phyloP scores from a whole-genome alignment of 2,888 invertebrate species.

The Lampropteryx suffumata region DNA sequence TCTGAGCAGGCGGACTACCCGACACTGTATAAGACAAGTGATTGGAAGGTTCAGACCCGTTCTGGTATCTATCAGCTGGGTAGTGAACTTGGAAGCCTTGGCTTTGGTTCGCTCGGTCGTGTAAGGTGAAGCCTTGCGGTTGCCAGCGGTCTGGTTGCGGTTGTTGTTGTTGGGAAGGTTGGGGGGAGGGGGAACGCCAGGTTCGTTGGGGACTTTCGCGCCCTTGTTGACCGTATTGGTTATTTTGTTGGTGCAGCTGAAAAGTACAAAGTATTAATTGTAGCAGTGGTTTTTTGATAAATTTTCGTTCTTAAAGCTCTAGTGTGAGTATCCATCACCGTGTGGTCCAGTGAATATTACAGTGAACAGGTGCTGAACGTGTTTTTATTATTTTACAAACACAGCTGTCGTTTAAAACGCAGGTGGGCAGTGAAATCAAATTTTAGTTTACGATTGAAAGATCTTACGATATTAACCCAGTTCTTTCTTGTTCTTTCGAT shows the following conservation, averaged over 20 bases:
- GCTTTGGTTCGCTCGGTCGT: slow-evolving; percentile 71
- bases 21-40: slow-evolving; percentile 82
- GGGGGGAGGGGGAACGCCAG: slow-evolving; percentile 71
- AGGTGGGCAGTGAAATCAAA: not conserved
- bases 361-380: slow-evolving; percentile 8
- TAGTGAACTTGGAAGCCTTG: slow-evolving; percentile 68
- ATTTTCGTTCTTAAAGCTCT: too few relatives aligned
- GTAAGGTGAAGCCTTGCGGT: slow-evolving; percentile 86
- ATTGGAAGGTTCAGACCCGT: slow-evolving; percentile 84
- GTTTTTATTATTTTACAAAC: slow-evolving; percentile 14
- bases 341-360: slow-evolving; percentile 5
- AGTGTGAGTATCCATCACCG: slow-evolving; percentile 10
- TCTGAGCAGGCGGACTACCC: slow-evolving; percentile 55
- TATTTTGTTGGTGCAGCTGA: slow-evolving; percentile 65
- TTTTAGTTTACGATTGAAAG: not conserved
- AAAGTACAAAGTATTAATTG: slow-evolving; percentile 28
- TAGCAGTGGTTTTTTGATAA: not conserved
- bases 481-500: not conserved
- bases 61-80: slow-evolving; percentile 82
- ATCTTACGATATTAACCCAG: not conserved
- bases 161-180: slow-evolving; percentile 42
- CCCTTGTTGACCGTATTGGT: slow-evolving; percentile 49
- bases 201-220: slow-evolving; percentile 63
- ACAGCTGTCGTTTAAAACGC: not conserved
- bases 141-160: slow-evolving; percentile 73